Conservation (phyloP, 2,113 vertebrate genomes). For the Xyrauchen texanus region DNA sequence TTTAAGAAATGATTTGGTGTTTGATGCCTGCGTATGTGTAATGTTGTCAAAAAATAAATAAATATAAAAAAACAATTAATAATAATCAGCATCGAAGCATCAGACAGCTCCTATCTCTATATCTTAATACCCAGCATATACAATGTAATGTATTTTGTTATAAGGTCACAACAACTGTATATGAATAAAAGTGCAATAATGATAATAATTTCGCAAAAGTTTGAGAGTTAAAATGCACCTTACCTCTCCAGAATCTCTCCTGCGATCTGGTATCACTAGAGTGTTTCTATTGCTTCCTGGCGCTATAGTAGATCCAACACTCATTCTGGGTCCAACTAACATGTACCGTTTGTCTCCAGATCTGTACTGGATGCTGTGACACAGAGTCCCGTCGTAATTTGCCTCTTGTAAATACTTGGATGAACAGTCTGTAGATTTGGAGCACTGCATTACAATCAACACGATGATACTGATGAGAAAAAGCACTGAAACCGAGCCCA, state of each 20-base stretch:
- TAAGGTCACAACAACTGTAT: too few species aligned
- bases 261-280: slow-evolving; percentile 40
- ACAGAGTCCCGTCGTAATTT: slow-evolving; percentile 3
- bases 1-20: too few species aligned
- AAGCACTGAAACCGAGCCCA: neutral
- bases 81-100: too few species aligned
- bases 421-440: neutral
- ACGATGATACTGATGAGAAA: neutral
- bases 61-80: too few species aligned
- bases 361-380: slow-evolving; percentile 19
- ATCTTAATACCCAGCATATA: too few species aligned
- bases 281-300: slow-evolving; percentile 46
- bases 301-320: neutral
- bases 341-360: slow-evolving; percentile 12
- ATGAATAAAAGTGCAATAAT: neutral
- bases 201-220: too few species aligned
- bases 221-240: slow-evolving; percentile 19
- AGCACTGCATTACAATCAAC: slow-evolving; percentile 1
- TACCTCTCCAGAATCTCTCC: slow-evolving; percentile 56
- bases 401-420: neutral
- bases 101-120: too few species aligned
- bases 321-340: slow-evolving; percentile 5
- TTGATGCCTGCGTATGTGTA: too few species aligned
- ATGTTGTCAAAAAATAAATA: too few species aligned
- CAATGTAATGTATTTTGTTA: too few species aligned